phyloP scores from a whole-genome alignment of 1,140 invertebrate species.

The Heliconius himera region DNA sequence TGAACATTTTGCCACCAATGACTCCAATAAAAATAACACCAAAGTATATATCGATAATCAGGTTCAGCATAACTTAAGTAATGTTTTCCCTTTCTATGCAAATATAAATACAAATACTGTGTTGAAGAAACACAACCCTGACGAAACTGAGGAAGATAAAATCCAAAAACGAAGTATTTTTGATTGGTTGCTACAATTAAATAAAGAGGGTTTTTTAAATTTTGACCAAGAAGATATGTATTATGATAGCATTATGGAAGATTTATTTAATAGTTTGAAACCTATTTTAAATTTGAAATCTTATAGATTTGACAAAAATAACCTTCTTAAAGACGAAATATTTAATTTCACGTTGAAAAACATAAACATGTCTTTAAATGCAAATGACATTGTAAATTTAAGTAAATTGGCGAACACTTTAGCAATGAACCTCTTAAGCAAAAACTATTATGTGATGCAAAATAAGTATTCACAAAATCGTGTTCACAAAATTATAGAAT shows the following conservation, averaged over 20 bases:
- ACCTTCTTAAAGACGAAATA: constrained; percentile 25
- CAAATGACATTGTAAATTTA: background rate
- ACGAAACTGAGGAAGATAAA: background rate
- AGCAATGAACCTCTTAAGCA: constrained; percentile 12
- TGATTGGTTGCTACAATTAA: constrained; percentile 23
- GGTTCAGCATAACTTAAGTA: background rate
- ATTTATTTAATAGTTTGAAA: constrained; percentile 18
- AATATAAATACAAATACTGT: background rate
- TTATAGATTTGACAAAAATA: constrained; percentile 19
- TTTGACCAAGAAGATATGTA: constrained; percentile 20
- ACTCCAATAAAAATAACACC: background rate
- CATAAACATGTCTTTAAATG: background rate
- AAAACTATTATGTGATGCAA: background rate
- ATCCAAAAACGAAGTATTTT: constrained; percentile 5
- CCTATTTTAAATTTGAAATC: constrained; percentile 17
- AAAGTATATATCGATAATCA: constrained; percentile 9
- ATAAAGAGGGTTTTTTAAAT: background rate
- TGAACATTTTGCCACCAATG: background rate
- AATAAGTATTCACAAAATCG: background rate
- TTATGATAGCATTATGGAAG: constrained; percentile 8
- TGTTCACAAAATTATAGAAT: background rate
- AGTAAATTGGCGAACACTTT: constrained; percentile 28
- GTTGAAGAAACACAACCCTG: background rate
- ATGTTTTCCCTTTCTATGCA: background rate
- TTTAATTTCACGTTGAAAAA: constrained; percentile 27